These are phyloP conservation scores for Nothobranchius furzeri DNA, from an alignment of 2,113 vertebrate genomes.

Conservation along the genomic window DNA sequence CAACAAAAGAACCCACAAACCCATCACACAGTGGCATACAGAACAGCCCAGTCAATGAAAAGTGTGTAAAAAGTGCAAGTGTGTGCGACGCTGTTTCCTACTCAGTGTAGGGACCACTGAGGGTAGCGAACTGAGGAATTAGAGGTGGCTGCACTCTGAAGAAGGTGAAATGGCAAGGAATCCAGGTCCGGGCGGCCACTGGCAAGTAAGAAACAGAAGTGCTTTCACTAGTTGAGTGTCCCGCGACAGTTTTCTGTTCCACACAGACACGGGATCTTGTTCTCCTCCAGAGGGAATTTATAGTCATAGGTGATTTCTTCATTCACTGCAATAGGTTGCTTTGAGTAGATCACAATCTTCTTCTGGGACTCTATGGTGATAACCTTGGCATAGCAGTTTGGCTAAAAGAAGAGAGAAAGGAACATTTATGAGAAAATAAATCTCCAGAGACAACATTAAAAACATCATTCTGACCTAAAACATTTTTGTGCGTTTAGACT, in stretches of 20 bases:
- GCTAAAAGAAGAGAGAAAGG: constrained; percentile 62
- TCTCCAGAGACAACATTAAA: not conserved
- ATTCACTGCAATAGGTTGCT: constrained; percentile 90
- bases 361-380: constrained; percentile 98
- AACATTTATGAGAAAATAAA: not conserved
- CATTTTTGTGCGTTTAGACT: constrained; percentile 35
- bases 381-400: constrained; percentile 96
- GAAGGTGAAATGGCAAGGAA: not conserved
- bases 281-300: constrained; percentile 97
- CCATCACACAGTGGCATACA: constrained; percentile 24
- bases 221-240: constrained; percentile 84
- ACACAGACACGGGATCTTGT: constrained; percentile 94
- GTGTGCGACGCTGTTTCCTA: constrained; percentile 58
- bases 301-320: constrained; percentile 98
- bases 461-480: not conserved
- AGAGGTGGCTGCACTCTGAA: constrained; percentile 9
- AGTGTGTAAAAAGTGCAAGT: constrained; percentile 64
- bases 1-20: constrained; percentile 2
- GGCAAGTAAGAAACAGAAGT: constrained; percentile 9
- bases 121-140: not conserved
- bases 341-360: constrained; percentile 97
- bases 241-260: constrained; percentile 93
- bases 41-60: constrained; percentile 18
- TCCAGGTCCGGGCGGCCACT: not conserved
- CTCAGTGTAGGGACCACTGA: constrained; percentile 24